Percentiles rank a stretch among this genome's conserved stretches.
Evolutionary conservation across 2,113 vertebrate genomes (phyloP).

Genomic region (Aspiorhynchus laticeps): DNA sequence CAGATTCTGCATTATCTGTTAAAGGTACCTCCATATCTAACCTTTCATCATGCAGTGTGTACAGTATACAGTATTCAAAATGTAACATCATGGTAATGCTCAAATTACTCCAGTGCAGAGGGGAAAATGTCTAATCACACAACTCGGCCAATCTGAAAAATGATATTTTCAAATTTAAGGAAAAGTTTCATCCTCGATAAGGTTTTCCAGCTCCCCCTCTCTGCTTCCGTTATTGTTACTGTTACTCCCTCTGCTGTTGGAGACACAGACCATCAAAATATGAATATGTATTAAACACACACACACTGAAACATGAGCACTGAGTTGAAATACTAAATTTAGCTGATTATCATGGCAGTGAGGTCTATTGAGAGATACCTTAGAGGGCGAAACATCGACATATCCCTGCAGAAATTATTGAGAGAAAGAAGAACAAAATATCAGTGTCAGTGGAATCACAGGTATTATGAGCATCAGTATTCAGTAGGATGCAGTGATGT

Average conservation of each 20-base stretch:
- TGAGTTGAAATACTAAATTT: neutral
- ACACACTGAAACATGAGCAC: neutral
- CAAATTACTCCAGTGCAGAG: neutral
- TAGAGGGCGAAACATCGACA: conserved; percentile 68
- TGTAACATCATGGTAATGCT: neutral
- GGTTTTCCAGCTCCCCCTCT: conserved; percentile 76
- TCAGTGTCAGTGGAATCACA: conserved; percentile 52
- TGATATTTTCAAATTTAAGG: conserved; percentile 36
- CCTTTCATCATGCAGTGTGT: neutral
- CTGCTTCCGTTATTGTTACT: conserved; percentile 68
- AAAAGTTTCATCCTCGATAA: conserved; percentile 73
- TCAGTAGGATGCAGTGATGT: conserved; percentile 3
- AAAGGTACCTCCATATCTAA: neutral
- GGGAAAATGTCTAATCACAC: neutral
- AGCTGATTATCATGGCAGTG: neutral
- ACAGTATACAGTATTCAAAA: neutral
- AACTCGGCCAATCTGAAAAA: neutral
- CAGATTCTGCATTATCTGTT: neutral
- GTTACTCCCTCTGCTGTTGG: conserved; percentile 64
- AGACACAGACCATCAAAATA: neutral
- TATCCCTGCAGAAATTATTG: conserved; percentile 66
- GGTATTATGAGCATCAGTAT: neutral
- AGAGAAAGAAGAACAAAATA: conserved; percentile 44
- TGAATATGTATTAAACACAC: neutral
- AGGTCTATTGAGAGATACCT: conserved; percentile 62